Evolutionary conservation across 2,888 invertebrate genomes (phyloP).

Genomic region (Mimas tiliae): DNA sequence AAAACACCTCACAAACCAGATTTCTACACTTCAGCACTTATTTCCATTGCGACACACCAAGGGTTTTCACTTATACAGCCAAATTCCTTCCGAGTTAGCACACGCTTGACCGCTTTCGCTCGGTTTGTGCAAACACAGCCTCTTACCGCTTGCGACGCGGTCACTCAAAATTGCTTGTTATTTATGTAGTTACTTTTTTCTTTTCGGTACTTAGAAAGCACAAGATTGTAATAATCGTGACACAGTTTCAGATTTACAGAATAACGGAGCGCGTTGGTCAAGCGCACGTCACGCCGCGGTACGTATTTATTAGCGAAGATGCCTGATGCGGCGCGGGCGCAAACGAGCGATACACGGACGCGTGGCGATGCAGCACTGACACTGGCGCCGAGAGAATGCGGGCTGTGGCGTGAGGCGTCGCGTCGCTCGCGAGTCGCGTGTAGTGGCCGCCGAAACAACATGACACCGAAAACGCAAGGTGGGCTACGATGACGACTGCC

Average conservation of each 20-base stretch:
- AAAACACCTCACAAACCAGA: conserved; percentile 74
- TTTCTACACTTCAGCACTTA: conserved; percentile 81
- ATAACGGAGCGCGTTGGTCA: conserved; percentile 41
- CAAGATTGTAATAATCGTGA: conserved; percentile 32
- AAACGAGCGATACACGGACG: conserved; percentile 30
- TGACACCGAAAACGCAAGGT: conserved; percentile 23
- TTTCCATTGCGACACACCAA: conserved; percentile 79
- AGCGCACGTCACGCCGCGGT: conserved; percentile 47
- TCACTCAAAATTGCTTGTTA: conserved; percentile 41
- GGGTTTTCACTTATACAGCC: conserved; percentile 74
- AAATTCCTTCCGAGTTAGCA: conserved; percentile 63
- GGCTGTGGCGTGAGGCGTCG: conserved; percentile 36
- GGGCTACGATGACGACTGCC: conserved; percentile 26
- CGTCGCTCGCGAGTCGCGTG: conserved; percentile 39
- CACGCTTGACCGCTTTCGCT: conserved; percentile 76
- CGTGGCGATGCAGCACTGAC: conserved; percentile 50
- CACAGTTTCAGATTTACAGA: conserved; percentile 26
- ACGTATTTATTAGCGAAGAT: too few relatives aligned
- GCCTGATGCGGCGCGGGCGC: conserved; percentile 25
- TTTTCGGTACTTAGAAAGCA: conserved; percentile 36
- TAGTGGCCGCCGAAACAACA: not conserved
- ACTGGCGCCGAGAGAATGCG: conserved; percentile 48
- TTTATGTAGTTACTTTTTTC: conserved; percentile 32
- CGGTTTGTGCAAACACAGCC: conserved; percentile 63
- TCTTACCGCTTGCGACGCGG: conserved; percentile 40